These are phyloP conservation scores for Phymastichus coffea DNA, from an alignment of 1,140 invertebrate species.

Conservation along the genomic window DNA sequence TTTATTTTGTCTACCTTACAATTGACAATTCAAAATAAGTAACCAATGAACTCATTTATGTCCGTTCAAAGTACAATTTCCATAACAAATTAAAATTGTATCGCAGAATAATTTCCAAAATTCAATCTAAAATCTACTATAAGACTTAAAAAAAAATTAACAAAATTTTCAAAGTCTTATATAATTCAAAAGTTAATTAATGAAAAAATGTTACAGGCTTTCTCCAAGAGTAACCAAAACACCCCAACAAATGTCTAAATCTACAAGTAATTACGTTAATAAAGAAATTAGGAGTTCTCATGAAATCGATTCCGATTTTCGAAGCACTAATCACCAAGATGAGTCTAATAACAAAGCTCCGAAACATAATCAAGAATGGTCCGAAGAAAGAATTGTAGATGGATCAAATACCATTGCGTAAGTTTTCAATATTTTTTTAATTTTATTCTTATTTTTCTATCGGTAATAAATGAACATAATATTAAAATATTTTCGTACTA, in stretches of 20 bases:
- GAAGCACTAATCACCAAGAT: conserved; percentile 41
- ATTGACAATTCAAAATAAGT: no score
- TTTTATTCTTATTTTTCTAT: no score
- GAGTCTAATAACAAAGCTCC: conserved; percentile 38
- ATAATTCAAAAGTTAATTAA: no score
- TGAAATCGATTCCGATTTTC: conserved; percentile 42
- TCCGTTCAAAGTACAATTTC: no score
- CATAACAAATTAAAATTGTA: no score
- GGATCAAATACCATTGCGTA: conserved; percentile 41
- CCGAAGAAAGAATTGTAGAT: conserved; percentile 43
- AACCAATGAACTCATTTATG: no score
- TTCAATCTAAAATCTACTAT: no score
- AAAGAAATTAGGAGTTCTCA: conserved; percentile 44
- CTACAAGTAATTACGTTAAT: conserved; percentile 38
- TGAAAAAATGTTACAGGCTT: conserved; percentile 45
- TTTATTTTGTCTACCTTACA: no score
- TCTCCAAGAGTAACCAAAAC: conserved; percentile 57
- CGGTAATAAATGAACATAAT: neutral
- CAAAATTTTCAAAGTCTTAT: no score
- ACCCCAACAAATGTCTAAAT: conserved; percentile 43
- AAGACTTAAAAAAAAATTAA: no score
- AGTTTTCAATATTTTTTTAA: conserved; percentile 29
- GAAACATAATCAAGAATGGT: conserved; percentile 47
- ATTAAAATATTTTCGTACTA: neutral
- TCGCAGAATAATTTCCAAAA: no score